Evolutionary conservation across 2,113 vertebrate species (phyloP).

Genomic region (Grammomys surdaster): DNA sequence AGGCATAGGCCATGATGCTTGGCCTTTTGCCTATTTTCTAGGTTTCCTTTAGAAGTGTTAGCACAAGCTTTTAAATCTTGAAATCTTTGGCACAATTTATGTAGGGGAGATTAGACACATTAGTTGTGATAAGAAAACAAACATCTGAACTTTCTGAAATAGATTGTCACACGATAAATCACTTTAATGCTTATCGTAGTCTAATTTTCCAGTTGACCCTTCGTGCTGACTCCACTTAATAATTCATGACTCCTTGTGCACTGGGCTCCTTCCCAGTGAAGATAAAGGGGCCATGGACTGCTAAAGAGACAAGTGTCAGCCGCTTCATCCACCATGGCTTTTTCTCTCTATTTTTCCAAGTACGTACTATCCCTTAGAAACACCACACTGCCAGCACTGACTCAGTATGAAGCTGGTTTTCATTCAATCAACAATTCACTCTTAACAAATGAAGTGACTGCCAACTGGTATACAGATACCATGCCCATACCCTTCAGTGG

Average conservation of each 20-base stretch:
- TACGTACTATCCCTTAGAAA: constrained; percentile 11
- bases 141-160: constrained; percentile 46
- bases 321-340: not conserved
- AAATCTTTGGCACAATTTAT: constrained; percentile 39
- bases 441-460: constrained; percentile 17
- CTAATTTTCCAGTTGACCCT: not conserved
- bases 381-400: not conserved
- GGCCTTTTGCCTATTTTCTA: not conserved
- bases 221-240: not conserved
- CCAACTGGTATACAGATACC: not conserved
- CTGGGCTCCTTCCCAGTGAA: not conserved
- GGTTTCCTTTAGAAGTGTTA: constrained; percentile 48
- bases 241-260: not conserved
- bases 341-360: not conserved
- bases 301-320: not conserved
- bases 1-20: not conserved
- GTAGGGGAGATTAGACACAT: not conserved
- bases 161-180: constrained; percentile 49
- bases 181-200: constrained; percentile 12
- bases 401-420: not conserved
- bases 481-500: not conserved
- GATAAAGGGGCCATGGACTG: not conserved
- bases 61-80: constrained; percentile 30
- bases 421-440: not conserved
- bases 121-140: constrained; percentile 8